Conservation (phyloP, 2,797 vertebrate species). For the Coranthus polyacanthus region DNA sequence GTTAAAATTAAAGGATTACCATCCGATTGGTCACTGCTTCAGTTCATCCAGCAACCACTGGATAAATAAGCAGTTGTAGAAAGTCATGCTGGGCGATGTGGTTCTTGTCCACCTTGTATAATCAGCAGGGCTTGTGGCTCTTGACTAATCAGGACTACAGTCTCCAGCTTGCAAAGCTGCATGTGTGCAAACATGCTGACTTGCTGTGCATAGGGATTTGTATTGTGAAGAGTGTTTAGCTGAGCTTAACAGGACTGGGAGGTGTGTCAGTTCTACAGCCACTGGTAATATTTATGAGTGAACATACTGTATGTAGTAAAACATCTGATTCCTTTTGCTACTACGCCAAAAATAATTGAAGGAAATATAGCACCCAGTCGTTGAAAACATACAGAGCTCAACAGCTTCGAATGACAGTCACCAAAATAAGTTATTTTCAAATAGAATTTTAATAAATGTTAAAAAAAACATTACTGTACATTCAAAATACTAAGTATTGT, state of each 20-base stretch:
- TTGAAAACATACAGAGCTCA: not conserved
- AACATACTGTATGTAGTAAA: slow-evolving; percentile 19
- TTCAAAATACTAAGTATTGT: slow-evolving; percentile 9
- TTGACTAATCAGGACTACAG: slow-evolving; percentile 67
- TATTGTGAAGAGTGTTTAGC: slow-evolving; percentile 85
- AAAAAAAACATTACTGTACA: slow-evolving; percentile 36
- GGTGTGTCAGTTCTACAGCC: slow-evolving; percentile 60
- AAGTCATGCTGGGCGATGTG: slow-evolving; percentile 71
- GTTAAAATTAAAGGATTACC: slow-evolving; percentile 65
- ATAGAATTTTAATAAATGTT: slow-evolving; percentile 31
- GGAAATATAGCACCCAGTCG: not conserved
- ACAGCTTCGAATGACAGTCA: slow-evolving; percentile 10
- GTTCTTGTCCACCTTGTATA: slow-evolving; percentile 58
- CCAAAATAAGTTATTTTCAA: not conserved
- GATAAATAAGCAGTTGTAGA: slow-evolving; percentile 50
- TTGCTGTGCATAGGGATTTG: slow-evolving; percentile 79
- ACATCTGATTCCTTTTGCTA: not conserved
- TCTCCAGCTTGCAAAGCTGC: slow-evolving; percentile 70
- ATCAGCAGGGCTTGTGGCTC: slow-evolving; percentile 48
- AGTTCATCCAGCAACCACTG: slow-evolving; percentile 63
- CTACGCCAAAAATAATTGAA: slow-evolving; percentile 3
- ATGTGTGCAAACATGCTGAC: slow-evolving; percentile 83
- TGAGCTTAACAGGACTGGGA: slow-evolving; percentile 83
- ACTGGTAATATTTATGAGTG: slow-evolving; percentile 44
- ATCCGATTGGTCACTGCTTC: slow-evolving; percentile 46